Evolutionary conservation across 2,797 vertebrate genomes (phyloP).

Genomic region (Sciurus vulgaris): DNA sequence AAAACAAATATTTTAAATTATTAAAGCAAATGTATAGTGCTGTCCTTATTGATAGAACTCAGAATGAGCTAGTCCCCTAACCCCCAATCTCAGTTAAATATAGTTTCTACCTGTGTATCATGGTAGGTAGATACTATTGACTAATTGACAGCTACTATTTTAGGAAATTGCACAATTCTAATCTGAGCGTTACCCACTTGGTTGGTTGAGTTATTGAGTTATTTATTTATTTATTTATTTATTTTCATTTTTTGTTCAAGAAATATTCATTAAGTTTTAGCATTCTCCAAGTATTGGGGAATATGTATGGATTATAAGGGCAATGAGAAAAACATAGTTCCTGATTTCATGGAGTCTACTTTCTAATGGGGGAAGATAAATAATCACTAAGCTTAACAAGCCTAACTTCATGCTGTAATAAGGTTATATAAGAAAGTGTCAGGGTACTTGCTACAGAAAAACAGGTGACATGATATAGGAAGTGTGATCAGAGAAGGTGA

Average conservation of each 20-base stretch:
- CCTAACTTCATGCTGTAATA: neutral
- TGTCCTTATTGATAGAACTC: neutral
- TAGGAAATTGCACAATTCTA: neutral
- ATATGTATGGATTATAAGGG: neutral
- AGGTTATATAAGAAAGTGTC: neutral
- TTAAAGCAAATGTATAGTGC: neutral
- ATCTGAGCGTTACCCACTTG: neutral
- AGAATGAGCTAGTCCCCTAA: neutral
- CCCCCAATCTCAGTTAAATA: neutral
- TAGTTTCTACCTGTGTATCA: neutral
- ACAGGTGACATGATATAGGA: neutral
- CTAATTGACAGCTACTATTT: neutral
- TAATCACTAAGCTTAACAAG: constrained; percentile 22
- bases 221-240: neutral
- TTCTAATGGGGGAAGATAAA: neutral
- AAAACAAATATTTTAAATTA: neutral
- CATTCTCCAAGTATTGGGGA: neutral
- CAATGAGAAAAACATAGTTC: neutral
- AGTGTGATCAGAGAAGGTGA: neutral
- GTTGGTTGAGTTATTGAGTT: neutral
- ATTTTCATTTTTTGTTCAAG: constrained; percentile 16
- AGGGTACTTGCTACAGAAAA: neutral
- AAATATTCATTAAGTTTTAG: constrained; percentile 24
- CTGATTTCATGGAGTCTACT: neutral
- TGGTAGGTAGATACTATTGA: neutral